Evolutionary conservation across 2,888 invertebrate species (phyloP), one percentile per base, ranked within the genome.

Genomic region (Aspidiotus destructor): DNA sequence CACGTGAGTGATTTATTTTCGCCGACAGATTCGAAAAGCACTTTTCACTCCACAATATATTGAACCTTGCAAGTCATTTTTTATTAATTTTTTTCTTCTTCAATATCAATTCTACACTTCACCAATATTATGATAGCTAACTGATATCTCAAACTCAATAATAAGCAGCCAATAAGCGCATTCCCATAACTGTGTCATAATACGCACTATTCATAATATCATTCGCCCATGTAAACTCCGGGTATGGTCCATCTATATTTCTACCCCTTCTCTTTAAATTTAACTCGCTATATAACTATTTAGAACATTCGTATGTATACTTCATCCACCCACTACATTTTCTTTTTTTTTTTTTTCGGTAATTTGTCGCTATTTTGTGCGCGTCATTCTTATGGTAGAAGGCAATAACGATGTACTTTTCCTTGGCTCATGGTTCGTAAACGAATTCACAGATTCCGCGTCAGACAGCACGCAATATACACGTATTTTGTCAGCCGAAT

Each of bases 181-280:
- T 40, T 58, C 40, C 58, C 28, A 58, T 58, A 58, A 58, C 58
- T 58, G 58, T 58, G 58, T 58, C 58, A 58, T 11, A 28, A 58
- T 40, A 40, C 13, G 28, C 58, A 58, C 58, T 58, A 40, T 13
- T 9, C 58, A 13, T 9, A 40, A 9, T 58, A 58, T 58, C 28
- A 28, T 28, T 28, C 58, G 58, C 16, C 17, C 40, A 58, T 65
- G 57, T 17, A 28, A 28, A 28, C 16, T 9, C 58, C 28, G 40
- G 58, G 16, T 58, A 58, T 58, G 28, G 28, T 28, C 13, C 58
- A 40, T 9, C 17, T 28, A 58, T 65, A 65, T 17, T 55, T 55
- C 28, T 65, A 41, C 55, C 57, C 64, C 64, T 65, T 57, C 64
- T 65, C 57, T 57, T 41, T n/a, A 8, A 13, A n/a, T 62, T 44